Evolutionary conservation across 2,113 vertebrate genomes (phyloP).

Genomic region (Dolichallabes microphthalmus): DNA sequence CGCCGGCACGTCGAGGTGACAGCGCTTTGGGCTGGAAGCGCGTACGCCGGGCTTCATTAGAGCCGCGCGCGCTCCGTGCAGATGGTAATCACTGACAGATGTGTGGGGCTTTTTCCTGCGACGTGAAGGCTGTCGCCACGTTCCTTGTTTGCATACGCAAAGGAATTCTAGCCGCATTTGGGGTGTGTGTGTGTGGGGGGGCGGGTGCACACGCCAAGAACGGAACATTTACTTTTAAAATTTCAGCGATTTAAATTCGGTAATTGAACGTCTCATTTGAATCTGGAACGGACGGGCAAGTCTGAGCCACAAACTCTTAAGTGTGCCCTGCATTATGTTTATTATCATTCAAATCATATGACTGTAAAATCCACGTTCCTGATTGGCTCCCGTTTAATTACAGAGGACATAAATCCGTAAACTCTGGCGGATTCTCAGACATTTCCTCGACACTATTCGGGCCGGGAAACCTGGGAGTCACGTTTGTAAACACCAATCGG

Average conservation of each 20-base stretch:
- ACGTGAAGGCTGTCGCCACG: conserved; percentile 9
- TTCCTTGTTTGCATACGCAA: conserved; percentile 4
- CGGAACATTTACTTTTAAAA: not conserved
- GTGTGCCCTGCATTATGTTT: not conserved
- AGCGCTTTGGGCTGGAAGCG: not conserved
- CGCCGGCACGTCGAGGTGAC: not conserved
- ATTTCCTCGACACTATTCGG: no score
- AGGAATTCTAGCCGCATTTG: not conserved
- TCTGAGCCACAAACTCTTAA: not conserved
- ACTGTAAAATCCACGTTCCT: no score
- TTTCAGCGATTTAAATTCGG: not conserved
- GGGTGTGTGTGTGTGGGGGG: not conserved
- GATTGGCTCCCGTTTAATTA: not conserved
- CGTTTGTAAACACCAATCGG: no score
- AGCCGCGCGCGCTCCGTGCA: not conserved
- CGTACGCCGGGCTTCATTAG: conserved; percentile 26
- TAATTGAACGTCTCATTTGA: not conserved
- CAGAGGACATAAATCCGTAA: no score
- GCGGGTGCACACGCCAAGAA: not conserved
- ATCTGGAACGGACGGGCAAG: not conserved
- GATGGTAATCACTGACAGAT: conserved; percentile 40
- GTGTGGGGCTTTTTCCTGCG: conserved; percentile 38
- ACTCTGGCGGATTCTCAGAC: no score
- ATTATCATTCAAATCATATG: no score
- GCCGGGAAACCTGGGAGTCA: no score